phyloP scores from a whole-genome alignment of 2,797 vertebrate genomes.

The Danio tinwini region DNA sequence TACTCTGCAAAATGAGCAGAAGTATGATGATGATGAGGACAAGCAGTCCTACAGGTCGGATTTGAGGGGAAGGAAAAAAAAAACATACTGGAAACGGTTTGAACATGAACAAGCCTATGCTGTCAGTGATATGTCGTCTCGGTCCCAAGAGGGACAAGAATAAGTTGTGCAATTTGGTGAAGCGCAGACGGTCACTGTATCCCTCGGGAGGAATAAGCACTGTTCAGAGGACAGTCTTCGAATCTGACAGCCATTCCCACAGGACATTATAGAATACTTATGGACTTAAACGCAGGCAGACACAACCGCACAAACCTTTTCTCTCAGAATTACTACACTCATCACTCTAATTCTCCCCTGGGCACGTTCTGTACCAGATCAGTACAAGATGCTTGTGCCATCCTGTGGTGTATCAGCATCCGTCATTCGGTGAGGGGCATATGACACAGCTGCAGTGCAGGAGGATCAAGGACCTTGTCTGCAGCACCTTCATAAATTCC shows the following conservation, averaged over 20 bases:
- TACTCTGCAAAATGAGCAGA: background rate
- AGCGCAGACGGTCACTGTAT: slow-evolving; percentile 70
- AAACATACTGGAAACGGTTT: slow-evolving; percentile 13
- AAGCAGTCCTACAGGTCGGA: background rate
- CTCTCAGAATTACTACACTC: slow-evolving; percentile 40
- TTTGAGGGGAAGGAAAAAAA: slow-evolving; percentile 3
- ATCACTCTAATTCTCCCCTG: slow-evolving; percentile 50
- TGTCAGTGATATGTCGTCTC: slow-evolving; percentile 34
- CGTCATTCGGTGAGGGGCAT: slow-evolving; percentile 49
- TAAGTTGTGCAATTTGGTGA: slow-evolving; percentile 33
- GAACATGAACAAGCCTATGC: background rate
- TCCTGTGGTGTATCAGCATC: slow-evolving; percentile 47
- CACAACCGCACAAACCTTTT: slow-evolving; percentile 13
- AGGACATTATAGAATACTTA: slow-evolving; percentile 36
- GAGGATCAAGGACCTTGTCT: slow-evolving; percentile 47
- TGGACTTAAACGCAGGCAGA: slow-evolving; percentile 27
- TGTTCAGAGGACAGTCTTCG: slow-evolving; percentile 60
- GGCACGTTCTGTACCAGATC: slow-evolving; percentile 42
- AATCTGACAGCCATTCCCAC: slow-evolving; percentile 57
- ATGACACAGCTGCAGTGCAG: slow-evolving; percentile 43
- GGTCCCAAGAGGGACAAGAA: slow-evolving; percentile 41
- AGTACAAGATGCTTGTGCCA: slow-evolving; percentile 51
- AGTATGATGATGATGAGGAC: background rate
- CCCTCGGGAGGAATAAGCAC: slow-evolving; percentile 62
- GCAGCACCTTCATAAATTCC: slow-evolving; percentile 56